Evolutionary conservation across 2,888 invertebrate species (phyloP).

Genomic region (Cylloceria caligata): DNA sequence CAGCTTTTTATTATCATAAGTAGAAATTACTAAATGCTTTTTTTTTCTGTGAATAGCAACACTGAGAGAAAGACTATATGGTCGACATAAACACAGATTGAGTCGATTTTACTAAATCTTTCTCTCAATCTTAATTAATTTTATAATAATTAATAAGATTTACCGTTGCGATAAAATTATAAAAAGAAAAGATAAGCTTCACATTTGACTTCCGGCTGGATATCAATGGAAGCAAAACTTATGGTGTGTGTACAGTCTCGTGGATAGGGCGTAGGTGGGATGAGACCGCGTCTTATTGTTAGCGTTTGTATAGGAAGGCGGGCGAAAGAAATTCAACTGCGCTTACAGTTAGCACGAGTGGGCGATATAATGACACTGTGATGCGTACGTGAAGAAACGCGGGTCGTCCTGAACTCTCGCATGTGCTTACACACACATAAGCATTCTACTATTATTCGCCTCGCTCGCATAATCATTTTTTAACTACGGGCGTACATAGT

Average conservation of each 20-base stretch:
- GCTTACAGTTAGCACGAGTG: slow-evolving; percentile 79
- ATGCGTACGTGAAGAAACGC: slow-evolving; percentile 72
- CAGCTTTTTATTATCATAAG: no score
- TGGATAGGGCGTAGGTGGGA: slow-evolving; percentile 63
- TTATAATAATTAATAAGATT: neutral
- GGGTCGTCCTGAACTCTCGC: slow-evolving; percentile 54
- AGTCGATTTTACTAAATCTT: no score
- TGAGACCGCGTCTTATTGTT: slow-evolving; percentile 68
- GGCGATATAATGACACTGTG: slow-evolving; percentile 79
- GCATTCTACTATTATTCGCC: slow-evolving; percentile 28
- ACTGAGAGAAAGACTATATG: no score
- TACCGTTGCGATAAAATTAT: neutral
- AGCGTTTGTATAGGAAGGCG: slow-evolving; percentile 64
- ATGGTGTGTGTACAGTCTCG: slow-evolving; percentile 9
- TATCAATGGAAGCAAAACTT: slow-evolving; percentile 15
- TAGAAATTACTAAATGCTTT: no score
- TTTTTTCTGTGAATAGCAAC: no score
- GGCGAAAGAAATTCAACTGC: slow-evolving; percentile 78
- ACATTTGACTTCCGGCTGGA: slow-evolving; percentile 28
- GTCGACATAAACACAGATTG: no score
- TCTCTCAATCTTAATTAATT: no score
- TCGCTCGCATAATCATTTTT: slow-evolving; percentile 56
- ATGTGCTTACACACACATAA: slow-evolving; percentile 13
- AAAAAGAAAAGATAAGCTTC: neutral
- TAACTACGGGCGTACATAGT: slow-evolving; percentile 44